Evolutionary conservation across 2,113 vertebrate genomes (phyloP).

Genomic region (Solenodon paradoxus): DNA sequence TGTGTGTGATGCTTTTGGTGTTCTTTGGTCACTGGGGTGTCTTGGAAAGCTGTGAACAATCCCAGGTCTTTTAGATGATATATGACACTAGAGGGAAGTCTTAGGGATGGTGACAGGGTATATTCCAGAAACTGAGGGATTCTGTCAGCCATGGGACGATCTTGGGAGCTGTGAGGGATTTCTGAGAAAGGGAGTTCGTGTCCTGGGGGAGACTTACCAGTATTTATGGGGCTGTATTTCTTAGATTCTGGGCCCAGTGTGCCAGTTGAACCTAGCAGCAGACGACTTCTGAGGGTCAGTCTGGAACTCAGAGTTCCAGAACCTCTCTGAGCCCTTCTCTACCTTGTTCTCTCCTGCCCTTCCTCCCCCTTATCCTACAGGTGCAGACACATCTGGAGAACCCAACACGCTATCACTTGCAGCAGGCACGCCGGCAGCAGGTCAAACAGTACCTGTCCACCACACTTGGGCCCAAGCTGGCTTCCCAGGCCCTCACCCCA

Average conservation of each 20-base stretch:
- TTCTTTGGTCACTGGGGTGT: neutral
- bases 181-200: conserved; percentile 21
- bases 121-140: neutral
- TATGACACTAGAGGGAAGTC: neutral
- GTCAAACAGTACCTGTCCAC: conserved; percentile 93
- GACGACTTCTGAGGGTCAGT: neutral
- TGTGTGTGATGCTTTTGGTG: neutral
- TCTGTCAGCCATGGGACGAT: neutral
- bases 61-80: neutral
- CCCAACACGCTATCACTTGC: conserved; percentile 91
- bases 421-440: conserved; percentile 90
- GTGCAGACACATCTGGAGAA: conserved; percentile 92
- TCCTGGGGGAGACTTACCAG: neutral
- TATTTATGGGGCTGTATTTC: neutral
- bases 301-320: neutral
- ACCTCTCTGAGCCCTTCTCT: neutral
- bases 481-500: conserved; percentile 83
- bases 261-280: neutral
- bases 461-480: conserved; percentile 86
- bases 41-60: neutral
- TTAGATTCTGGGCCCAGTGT: neutral
- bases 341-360: neutral
- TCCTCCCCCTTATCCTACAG: conserved; percentile 67
- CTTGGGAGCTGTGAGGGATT: neutral
- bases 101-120: neutral